Conservation (phyloP, 2,113 vertebrate genomes). For the Sterrhoptilus dennistouni region DNA sequence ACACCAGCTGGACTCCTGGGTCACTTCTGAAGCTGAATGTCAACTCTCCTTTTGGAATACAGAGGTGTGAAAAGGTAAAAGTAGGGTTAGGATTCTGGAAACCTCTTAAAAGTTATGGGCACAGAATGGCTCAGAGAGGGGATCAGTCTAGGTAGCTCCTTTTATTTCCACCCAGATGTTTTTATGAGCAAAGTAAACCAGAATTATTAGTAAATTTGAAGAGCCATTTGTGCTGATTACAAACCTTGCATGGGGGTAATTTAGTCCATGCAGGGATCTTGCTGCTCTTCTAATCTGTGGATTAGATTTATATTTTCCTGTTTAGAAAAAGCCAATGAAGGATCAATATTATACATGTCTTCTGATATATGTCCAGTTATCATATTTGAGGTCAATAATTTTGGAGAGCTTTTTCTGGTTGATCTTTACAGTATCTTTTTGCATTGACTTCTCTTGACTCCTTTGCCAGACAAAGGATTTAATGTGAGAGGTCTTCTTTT, state of each 20-base stretch:
- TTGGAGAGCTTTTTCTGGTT: neutral
- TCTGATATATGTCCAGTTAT: neutral
- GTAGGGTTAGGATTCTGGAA: neutral
- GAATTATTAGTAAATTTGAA: neutral
- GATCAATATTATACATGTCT: neutral
- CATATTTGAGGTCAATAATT: neutral
- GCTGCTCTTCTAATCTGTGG: neutral
- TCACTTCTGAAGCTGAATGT: neutral
- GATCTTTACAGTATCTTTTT: neutral
- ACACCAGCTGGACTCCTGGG: neutral
- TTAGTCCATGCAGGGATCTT: neutral
- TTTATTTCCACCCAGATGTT: neutral
- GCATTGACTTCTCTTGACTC: neutral
- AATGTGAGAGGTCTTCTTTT: neutral
- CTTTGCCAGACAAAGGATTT: neutral
- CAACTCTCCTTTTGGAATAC: neutral
- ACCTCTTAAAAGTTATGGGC: neutral
- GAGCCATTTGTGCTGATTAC: neutral
- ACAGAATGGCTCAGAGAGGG: neutral
- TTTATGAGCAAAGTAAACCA: neutral
- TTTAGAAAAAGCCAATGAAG: neutral
- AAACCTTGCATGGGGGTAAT: neutral
- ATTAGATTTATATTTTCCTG: neutral
- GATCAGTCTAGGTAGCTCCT: neutral
- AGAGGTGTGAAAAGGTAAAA: neutral